These are phyloP conservation scores for Aphidoletes aphidimyza DNA, from an alignment of 2,888 invertebrate genomes.

Conservation along the genomic window DNA sequence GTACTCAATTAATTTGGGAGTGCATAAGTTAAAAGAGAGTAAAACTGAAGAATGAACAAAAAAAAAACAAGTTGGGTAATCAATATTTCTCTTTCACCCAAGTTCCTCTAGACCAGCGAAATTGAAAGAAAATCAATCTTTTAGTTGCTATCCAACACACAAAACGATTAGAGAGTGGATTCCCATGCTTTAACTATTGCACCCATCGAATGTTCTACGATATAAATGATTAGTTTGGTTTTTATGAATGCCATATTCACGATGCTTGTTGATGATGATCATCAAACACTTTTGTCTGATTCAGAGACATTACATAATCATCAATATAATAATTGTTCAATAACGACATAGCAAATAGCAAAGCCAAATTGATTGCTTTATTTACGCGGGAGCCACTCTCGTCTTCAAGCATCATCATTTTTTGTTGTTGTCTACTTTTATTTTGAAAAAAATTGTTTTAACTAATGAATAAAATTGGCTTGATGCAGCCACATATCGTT, in stretches of 20 bases:
- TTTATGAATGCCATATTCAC: background rate
- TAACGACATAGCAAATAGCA: background rate
- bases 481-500: background rate
- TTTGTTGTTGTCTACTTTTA: background rate
- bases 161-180: background rate
- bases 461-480: no score
- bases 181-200: no score
- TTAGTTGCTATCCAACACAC: no score
- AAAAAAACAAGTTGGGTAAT: no score
- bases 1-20: background rate
- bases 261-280: no score
- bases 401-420: background rate
- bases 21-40: no score
- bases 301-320: background rate
- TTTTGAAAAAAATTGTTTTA: background rate
- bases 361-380: background rate
- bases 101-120: no score
- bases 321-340: constrained; percentile 19
- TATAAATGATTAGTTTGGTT: background rate
- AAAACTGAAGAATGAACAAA: no score
- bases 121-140: no score
- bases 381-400: background rate
- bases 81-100: no score
- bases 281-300: background rate
- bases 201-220: background rate